Evolutionary conservation across 2,797 vertebrate species (phyloP), one percentile per base, ranked within the genome.

Genomic region (Micrastur ruficollis): DNA sequence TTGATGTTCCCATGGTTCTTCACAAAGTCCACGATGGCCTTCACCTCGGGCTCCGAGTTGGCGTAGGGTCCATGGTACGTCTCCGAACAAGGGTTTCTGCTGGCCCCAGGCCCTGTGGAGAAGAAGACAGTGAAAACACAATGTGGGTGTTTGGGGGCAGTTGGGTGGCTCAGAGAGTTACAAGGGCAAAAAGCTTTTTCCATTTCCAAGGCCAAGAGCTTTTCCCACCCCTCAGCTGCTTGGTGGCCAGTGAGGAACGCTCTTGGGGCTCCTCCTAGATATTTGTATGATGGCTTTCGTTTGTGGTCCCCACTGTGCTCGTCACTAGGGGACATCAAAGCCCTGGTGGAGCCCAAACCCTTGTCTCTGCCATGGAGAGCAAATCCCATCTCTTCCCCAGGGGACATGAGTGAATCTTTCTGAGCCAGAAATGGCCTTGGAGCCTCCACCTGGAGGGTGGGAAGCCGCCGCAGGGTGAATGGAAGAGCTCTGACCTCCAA

Each of bases 21-120:
- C 86, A 99, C 99, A 47, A 99, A 99, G 97, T 99, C 98, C 88
- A 99, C 99, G 0, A 99, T 99, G 97, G 99, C 97, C 95, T 98
- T 98, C 94, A 99, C 99, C 95, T 99, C 99, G 0, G 98, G 81
- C 95, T 99, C 99, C 0, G 99, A 99, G 96, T 99, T 93, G 93
- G 99, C 90, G 0, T 56, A 96, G 50, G 98, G 98, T 47, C 99
- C 99, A 0, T 8, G 98, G 95, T 99, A 99, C 0, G 98, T 99
- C 42, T 99, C 98, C 0, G 98, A 86, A 97, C 99, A 99, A 44
- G 99, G 98, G 81, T 29, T 98, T 6, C 3, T 9, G 14, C 99
- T 99, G 93, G 99, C 95, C 5, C 99, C 99, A 0, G 98, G 0
- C 10, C 72, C 99, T 99, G 95, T 0, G 16, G 42, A 49, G 14